phyloP scores from a whole-genome alignment of 2,888 invertebrate species.

The Imbricaverruca yamaguchii region DNA sequence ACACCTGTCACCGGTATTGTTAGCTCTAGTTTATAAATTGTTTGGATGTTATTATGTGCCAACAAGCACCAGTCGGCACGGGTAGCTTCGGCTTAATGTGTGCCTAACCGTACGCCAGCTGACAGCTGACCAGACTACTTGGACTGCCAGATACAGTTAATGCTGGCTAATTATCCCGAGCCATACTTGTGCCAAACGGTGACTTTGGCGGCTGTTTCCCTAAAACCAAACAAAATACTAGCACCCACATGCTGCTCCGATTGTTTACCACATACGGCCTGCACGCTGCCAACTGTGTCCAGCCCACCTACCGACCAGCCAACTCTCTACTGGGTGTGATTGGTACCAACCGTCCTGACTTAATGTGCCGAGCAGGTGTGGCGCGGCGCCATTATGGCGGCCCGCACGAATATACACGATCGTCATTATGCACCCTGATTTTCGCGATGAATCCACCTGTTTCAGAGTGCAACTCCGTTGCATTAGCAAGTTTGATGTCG shows the following conservation, averaged over 20 bases:
- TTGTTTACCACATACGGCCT: background rate
- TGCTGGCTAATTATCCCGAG: background rate
- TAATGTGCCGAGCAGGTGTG: background rate
- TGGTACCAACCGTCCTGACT: background rate
- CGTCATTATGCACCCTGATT: background rate
- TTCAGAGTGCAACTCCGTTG: background rate
- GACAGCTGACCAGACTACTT: background rate
- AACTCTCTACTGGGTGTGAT: background rate
- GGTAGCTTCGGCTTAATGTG: background rate
- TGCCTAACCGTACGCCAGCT: background rate
- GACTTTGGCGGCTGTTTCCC: background rate
- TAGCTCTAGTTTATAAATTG: background rate
- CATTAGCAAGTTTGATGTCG: background rate
- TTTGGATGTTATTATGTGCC: background rate
- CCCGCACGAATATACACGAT: background rate
- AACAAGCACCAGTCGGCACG: background rate
- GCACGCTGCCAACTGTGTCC: background rate
- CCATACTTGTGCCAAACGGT: background rate
- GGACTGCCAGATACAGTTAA: background rate
- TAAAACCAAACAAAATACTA: background rate
- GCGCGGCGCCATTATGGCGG: background rate
- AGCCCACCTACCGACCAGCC: background rate
- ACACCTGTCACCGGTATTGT: background rate
- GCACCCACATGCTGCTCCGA: background rate
- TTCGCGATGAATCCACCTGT: rapidly evolving